Conservation (phyloP, 1,140 invertebrate genomes). For the Bombus polaris region DNA sequence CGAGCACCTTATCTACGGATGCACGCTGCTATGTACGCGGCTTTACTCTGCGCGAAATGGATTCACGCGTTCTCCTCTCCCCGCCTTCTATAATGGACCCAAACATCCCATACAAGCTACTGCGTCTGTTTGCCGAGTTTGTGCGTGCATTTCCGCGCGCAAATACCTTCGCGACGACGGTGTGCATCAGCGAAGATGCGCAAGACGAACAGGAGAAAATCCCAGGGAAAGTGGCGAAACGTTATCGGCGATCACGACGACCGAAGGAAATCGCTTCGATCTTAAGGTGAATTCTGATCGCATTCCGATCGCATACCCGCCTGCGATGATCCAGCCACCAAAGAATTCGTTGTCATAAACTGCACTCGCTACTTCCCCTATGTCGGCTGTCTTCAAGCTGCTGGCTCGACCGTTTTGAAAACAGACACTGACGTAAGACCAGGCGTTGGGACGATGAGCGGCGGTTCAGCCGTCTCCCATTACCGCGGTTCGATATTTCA, state of each 20-base stretch:
- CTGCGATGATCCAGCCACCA: conserved; percentile 53
- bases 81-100: conserved; percentile 30
- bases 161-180: not conserved
- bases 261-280: conserved; percentile 11
- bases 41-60: conserved; percentile 9
- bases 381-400: conserved; percentile 31
- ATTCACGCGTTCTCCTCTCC: conserved; percentile 14
- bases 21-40: conserved; percentile 27
- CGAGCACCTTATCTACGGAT: conserved; percentile 62
- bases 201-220: not conserved
- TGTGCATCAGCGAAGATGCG: too few relatives aligned
- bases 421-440: conserved; percentile 62
- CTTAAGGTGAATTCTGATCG: conserved; percentile 41
- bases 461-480: conserved; percentile 37
- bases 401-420: conserved; percentile 59
- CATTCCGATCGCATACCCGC: conserved; percentile 51
- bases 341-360: conserved; percentile 71
- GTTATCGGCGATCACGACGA: conserved; percentile 12
- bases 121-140: conserved; percentile 3
- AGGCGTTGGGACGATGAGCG: conserved; percentile 40
- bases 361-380: not conserved
- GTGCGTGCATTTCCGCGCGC: not conserved
- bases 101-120: conserved; percentile 33
- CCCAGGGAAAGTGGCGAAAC: not conserved
- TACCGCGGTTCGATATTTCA: conserved; percentile 50